Conservation (phyloP, 2,888 invertebrate genomes). For the Rhingia campestris region DNA sequence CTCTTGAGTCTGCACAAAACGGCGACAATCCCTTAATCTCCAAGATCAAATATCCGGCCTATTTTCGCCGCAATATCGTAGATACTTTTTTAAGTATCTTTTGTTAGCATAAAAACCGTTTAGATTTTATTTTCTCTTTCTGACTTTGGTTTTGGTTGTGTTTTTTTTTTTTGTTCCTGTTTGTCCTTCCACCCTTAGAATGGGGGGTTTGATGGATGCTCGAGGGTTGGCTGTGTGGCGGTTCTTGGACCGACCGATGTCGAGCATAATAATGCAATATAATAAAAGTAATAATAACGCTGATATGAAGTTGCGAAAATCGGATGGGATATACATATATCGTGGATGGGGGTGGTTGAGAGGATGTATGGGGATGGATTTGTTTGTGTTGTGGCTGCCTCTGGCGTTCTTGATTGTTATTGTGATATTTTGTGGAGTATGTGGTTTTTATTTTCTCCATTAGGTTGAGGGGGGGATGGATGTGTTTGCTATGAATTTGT, state of each 20-base stretch:
- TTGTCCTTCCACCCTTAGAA: constrained; percentile 21
- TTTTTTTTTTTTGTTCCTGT: constrained; percentile 12
- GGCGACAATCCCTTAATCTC: constrained; percentile 77
- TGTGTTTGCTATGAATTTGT: constrained; percentile 33
- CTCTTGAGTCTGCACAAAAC: constrained; percentile 77
- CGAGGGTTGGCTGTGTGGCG: constrained; percentile 16
- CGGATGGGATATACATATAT: constrained; percentile 59
- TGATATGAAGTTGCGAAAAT: constrained; percentile 73
- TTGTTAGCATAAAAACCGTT: constrained; percentile 73
- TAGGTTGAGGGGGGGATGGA: constrained; percentile 19
- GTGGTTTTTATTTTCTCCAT: constrained; percentile 45
- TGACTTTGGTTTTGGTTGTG: constrained; percentile 1
- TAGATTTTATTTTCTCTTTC: constrained; percentile 68
- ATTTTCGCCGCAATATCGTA: constrained; percentile 76
- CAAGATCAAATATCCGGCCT: constrained; percentile 77
- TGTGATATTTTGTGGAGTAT: constrained; percentile 54
- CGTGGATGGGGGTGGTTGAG: constrained; percentile 23
- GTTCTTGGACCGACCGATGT: constrained; percentile 60
- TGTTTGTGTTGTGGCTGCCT: constrained; percentile 30
- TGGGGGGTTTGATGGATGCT: constrained; percentile 26
- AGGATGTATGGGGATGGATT: constrained; percentile 11
- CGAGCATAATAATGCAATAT: constrained; percentile 74
- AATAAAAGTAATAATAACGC: constrained; percentile 74
- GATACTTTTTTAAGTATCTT: constrained; percentile 74
- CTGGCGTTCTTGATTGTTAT: constrained; percentile 68